Evolutionary conservation across 2,113 vertebrate genomes (phyloP).

Genomic region (Pluvialis apricaria): DNA sequence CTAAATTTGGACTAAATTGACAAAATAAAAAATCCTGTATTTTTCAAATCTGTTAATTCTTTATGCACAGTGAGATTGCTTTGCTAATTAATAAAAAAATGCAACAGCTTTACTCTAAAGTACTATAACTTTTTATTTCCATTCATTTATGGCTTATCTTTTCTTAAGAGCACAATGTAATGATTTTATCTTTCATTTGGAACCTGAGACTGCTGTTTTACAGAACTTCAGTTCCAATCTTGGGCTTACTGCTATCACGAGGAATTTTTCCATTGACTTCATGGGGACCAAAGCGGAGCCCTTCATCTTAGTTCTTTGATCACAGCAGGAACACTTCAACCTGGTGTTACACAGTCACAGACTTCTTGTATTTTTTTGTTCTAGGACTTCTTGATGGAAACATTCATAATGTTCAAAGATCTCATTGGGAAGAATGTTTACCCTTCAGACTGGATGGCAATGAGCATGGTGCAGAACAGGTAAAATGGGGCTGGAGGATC

Average conservation of each 20-base stretch:
- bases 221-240: not conserved
- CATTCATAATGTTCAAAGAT: conserved; percentile 94
- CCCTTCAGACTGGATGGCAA: conserved; percentile 94
- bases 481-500: conserved; percentile 15
- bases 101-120: not conserved
- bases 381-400: conserved; percentile 98
- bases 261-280: not conserved
- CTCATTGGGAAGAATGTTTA: conserved; percentile 96
- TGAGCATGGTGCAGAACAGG: conserved; percentile 99
- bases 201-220: not conserved
- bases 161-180: not conserved
- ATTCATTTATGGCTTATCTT: not conserved
- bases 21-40: not conserved
- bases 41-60: not conserved
- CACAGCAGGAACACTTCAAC: not conserved
- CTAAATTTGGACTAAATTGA: not conserved
- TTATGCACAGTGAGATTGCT: not conserved
- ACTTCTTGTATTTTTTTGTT: not conserved
- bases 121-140: not conserved
- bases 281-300: not conserved
- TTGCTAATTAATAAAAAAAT: not conserved
- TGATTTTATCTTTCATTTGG: not conserved
- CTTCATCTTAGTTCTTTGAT: not conserved
- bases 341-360: not conserved
- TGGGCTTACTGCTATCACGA: not conserved